Evolutionary conservation across 2,888 invertebrate genomes (phyloP), one percentile per base, ranked within the genome.

Genomic region (Tachina fera): DNA sequence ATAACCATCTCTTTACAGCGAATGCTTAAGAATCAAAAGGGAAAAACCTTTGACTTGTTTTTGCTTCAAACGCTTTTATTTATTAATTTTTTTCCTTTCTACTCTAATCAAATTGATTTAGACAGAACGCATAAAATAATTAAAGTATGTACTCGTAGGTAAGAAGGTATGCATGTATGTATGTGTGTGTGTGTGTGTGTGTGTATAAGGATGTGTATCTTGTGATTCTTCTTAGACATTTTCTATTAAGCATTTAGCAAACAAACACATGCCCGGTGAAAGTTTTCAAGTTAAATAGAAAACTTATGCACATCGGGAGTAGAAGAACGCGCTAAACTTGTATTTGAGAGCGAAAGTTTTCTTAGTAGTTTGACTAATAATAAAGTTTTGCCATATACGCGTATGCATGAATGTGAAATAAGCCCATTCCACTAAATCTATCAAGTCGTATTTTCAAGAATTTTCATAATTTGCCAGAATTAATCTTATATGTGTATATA

Each of bases 121-220:
- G 81, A 53, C 60, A 61, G 75, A 75, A 76, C 71, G 79, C 58
- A 71, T 80, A 80, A 84, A 84, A 84, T 84, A 76, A 84, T 84
- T 84, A 80, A 84, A 84, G 75, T 58, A n/a, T n/a, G n/a, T n/a
- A 19, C 31, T 31, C 6, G 31, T 31, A 31, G 31, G 31, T 31
- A 31, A 31, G 31, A 31, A 31, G 31, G 31, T 31, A 1, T 31
- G 31, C 1, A 6, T 31, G 31, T 31, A 6, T 31, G 31, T 31
- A 6, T 31, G 31, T 31, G 31, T 31, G 31, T 31, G 31, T 31
- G 31, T 6, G 6, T 6, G 6, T 6, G 6, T 31, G 0, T 31
- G 31, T 43, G 16, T 53, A 14, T 1, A 13, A n/a, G 39, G 16
- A 58, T 22, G n/a, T n/a, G 14, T 43, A 31, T 45, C 22, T 19